A percentile compares a stretch with the other conserved stretches of the same genome.
These are phyloP conservation scores for Drosophila virilis DNA, from an alignment of 1,140 invertebrate genomes.

Conservation along the genomic window DNA sequence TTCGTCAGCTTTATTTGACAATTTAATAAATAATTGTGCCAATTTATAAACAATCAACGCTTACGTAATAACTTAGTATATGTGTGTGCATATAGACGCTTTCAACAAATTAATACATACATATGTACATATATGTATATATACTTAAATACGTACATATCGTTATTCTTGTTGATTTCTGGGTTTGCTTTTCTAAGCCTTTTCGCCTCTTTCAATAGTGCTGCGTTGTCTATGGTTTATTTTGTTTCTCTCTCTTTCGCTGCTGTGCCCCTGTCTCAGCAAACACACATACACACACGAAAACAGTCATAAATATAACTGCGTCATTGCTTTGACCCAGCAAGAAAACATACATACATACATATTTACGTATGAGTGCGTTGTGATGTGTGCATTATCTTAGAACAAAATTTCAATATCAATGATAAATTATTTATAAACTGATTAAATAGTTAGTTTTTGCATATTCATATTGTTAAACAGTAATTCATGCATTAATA, in stretches of 20 bases:
- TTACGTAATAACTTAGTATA: constrained; percentile 16
- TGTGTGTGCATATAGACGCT: background rate
- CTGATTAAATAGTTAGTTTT: constrained; percentile 24
- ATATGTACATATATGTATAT: background rate
- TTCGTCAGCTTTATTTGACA: constrained; percentile 32
- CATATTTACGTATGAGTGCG: background rate
- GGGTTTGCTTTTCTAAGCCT: constrained; percentile 35
- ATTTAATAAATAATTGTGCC: constrained; percentile 36
- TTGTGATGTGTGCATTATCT: background rate
- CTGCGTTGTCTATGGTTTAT: constrained; percentile 14
- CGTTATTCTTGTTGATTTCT: constrained; percentile 31
- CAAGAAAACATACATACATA: background rate
- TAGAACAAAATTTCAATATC: background rate
- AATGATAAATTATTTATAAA: constrained; percentile 20
- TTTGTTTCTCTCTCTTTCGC: constrained; percentile 22
- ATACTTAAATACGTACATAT: background rate
- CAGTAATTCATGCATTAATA: constrained; percentile 2
- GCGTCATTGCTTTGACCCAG: constrained; percentile 39
- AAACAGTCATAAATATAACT: constrained; percentile 27
- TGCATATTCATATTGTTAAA: constrained; percentile 12
- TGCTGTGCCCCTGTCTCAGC: constrained; percentile 3
- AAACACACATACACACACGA: constrained; percentile 19
- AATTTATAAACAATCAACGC: constrained; percentile 43
- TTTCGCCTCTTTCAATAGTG: constrained; percentile 19
- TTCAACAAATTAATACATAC: background rate